Percentiles rank a stretch among this genome's conserved stretches.
phyloP scores from a whole-genome alignment of 53 echinoderm and acorn worm genomes.

The Echinarachnius parma region DNA sequence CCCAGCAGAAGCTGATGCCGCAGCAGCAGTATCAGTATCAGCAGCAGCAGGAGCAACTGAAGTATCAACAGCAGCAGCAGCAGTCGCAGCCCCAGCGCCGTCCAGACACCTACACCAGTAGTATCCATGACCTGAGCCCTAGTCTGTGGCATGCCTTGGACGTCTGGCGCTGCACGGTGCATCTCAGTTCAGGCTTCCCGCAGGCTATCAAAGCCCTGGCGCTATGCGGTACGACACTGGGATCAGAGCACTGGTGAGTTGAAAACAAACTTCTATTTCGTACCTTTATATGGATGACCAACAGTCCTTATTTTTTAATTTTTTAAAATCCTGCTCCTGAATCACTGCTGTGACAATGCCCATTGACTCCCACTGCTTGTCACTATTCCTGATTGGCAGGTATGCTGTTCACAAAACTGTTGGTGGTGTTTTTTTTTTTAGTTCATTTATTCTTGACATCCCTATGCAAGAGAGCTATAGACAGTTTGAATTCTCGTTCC shows the following conservation, averaged over 20 bases:
- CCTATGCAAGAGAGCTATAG: too few species aligned
- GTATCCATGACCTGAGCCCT: constrained; percentile 96
- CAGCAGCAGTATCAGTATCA: neutral
- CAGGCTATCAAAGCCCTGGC: constrained; percentile 87
- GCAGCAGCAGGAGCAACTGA: neutral
- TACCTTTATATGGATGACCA: too few species aligned
- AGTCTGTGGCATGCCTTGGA: constrained; percentile 95
- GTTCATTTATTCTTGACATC: too few species aligned
- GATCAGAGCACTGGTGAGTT: constrained; percentile 87
- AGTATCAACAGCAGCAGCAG: neutral
- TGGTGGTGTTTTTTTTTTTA: too few species aligned
- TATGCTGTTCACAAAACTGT: too few species aligned
- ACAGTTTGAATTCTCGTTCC: too few species aligned
- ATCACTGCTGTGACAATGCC: too few species aligned
- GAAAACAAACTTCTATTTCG: too few species aligned
- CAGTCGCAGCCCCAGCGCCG: constrained; percentile 1
- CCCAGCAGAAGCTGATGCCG: constrained; percentile 32
- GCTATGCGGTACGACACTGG: constrained; percentile 81
- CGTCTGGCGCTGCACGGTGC: constrained; percentile 94
- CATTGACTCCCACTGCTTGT: too few species aligned
- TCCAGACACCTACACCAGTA: constrained; percentile 60
- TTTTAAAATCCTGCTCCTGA: too few species aligned
- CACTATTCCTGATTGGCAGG: too few species aligned
- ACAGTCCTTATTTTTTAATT: too few species aligned
- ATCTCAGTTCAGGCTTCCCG: constrained; percentile 78